phyloP scores from a whole-genome alignment of 30 jellyfish, hydroid and myxozoan genomes.

The Cassiopea andromeda region DNA sequence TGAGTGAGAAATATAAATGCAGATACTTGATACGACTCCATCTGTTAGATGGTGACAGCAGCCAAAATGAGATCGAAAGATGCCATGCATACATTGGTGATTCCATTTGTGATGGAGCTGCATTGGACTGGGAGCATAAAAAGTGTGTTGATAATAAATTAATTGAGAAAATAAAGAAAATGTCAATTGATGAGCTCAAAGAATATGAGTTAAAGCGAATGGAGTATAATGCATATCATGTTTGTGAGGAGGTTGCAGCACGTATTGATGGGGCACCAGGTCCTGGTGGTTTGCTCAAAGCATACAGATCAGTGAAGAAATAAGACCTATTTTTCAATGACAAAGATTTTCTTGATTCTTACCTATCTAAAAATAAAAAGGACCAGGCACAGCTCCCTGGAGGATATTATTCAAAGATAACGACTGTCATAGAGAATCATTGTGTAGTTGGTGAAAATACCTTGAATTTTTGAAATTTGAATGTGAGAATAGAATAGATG shows the following conservation, averaged over 20 bases:
- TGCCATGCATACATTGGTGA: too few species aligned
- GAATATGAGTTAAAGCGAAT: too few species aligned
- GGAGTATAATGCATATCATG: neutral
- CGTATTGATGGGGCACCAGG: constrained; percentile 59
- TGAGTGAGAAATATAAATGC: too few species aligned
- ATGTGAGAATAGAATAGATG: constrained; percentile 22
- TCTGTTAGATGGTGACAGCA: too few species aligned
- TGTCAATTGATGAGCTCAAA: too few species aligned
- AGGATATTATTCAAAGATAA: constrained; percentile 3
- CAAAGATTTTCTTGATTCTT: constrained; percentile 20
- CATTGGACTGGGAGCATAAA: too few species aligned
- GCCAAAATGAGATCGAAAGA: too few species aligned
- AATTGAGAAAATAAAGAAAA: too few species aligned
- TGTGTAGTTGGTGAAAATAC: constrained; percentile 44
- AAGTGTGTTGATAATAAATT: too few species aligned
- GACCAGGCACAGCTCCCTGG: constrained; percentile 25
- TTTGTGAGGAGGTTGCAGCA: constrained; percentile 28
- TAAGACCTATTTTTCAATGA: neutral
- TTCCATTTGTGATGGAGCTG: too few species aligned
- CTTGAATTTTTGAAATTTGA: constrained; percentile 24
- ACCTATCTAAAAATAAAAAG: neutral
- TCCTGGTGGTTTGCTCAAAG: constrained; percentile 38
- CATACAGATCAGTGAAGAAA: neutral
- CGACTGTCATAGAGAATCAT: constrained; percentile 23
- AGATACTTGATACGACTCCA: too few species aligned